Evolutionary conservation across 2,797 vertebrate genomes (phyloP).

Genomic region (Pseudomugil tenellus): DNA sequence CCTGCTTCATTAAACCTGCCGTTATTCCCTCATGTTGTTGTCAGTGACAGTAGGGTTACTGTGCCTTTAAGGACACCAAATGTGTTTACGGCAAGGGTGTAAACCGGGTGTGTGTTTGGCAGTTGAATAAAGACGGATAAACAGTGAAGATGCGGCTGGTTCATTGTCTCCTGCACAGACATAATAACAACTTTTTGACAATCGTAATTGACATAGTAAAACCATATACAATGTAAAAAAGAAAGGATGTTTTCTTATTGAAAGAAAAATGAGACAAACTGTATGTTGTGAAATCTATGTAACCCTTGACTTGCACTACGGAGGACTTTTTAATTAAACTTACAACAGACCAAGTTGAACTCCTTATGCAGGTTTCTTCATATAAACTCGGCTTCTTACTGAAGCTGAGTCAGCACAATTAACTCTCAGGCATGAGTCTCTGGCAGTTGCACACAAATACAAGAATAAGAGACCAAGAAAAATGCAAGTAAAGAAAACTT

Average conservation of each 20-base stretch:
- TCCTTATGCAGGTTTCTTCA: neutral
- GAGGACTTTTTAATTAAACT: neutral
- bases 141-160: no score
- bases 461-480: neutral
- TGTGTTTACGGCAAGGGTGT: no score
- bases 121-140: no score
- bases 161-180: no score
- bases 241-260: neutral
- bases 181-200: no score
- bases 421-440: neutral
- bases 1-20: no score
- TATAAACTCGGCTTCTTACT: neutral
- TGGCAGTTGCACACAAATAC: neutral
- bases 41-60: no score
- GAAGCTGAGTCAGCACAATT: conserved; percentile 7
- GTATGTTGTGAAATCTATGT: neutral
- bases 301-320: neutral
- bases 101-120: no score
- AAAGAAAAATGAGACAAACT: neutral
- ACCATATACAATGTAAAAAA: neutral
- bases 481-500: neutral
- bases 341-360: neutral
- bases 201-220: neutral
- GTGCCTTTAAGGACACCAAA: no score
- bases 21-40: no score